Evolutionary conservation across 2,113 vertebrate genomes (phyloP), one percentile per base, ranked within the genome.

Genomic region (Chloropsis hardwickii): DNA sequence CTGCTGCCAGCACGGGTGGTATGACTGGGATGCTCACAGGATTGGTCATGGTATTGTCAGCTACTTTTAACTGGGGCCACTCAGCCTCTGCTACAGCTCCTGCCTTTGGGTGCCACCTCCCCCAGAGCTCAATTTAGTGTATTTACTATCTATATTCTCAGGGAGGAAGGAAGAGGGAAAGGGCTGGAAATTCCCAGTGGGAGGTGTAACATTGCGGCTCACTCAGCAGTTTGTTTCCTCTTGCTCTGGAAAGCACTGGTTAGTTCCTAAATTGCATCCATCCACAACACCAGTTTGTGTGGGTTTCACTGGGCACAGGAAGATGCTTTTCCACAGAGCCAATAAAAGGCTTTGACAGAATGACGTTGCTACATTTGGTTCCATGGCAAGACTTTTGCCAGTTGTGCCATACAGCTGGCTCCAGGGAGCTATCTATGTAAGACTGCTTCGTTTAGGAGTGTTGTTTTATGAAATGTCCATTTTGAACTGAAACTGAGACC

Each of bases 161-260:
- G 65, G 23, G 61, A 97, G 91, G 94, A 93, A 96, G 94, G 92
- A 96, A 97, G 92, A 83, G 65, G 88, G 79, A 96, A 93, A 96
- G 76, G 72, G 39, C 61, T 93, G 93, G 77, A 96, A 97, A 92
- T 89, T 94, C 94, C 90, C 91, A 64, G 70, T 65, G 78, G 76
- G 88, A 95, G 81, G 76, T 84, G 79, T 80, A 84, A 85, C 42
- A 28, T 1, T 56, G 58, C 0, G 2, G 86, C 72, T 88, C 54
- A 15, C 88, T 93, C 88, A 48, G 45, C 47, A 37, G 40, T 35
- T 66, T 0, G 1, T 71, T 93, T 95, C 88, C 80, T 94, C 60
- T 81, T 18, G 3, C 61, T 81, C 88, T 78, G 62, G 76, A 81
- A 95, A 94, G 73, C 27, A 11, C 21, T 39, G 51, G 4, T 72